A percentile compares a stretch with the other conserved stretches of the same genome.
Evolutionary conservation across 2,888 invertebrate species (phyloP).

Genomic region (Hermaeophaga mercurialis): DNA sequence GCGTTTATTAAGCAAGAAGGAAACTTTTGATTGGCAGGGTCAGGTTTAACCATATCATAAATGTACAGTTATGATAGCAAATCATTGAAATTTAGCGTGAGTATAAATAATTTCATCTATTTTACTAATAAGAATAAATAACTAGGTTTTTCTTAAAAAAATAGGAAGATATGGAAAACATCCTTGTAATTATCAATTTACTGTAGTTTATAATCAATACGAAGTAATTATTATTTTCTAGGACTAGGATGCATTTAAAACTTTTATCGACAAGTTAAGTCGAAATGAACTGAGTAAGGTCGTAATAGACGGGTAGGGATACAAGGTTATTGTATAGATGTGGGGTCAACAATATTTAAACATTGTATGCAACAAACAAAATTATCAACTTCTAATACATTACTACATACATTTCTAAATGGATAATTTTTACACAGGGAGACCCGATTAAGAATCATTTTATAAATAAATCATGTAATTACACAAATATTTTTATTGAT

Average conservation of each 20-base stretch:
- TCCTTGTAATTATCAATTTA: no score
- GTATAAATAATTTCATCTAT: no score
- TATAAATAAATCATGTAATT: neutral
- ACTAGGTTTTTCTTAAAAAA: no score
- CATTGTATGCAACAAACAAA: slow-evolving; percentile 11
- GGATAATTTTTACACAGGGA: neutral
- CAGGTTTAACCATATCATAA: no score
- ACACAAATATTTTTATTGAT: neutral
- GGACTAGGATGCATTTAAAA: neutral
- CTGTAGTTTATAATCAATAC: no score
- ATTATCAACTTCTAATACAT: slow-evolving; percentile 5
- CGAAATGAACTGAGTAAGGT: slow-evolving; percentile 2
- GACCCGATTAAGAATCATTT: neutral
- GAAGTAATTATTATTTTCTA: neutral
- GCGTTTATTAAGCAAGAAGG: no score
- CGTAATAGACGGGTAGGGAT: slow-evolving; percentile 3
- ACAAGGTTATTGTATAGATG: slow-evolving; percentile 9
- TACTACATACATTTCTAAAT: neutral
- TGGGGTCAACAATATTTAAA: slow-evolving; percentile 12
- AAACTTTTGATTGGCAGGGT: no score
- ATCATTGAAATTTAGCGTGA: no score
- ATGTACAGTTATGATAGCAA: no score
- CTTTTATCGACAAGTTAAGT: neutral
- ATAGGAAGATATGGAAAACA: no score
- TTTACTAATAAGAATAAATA: no score